Base-by-base conservation (phyloP, 1,140 invertebrate species). In the Colletes latitarsis region DNA sequence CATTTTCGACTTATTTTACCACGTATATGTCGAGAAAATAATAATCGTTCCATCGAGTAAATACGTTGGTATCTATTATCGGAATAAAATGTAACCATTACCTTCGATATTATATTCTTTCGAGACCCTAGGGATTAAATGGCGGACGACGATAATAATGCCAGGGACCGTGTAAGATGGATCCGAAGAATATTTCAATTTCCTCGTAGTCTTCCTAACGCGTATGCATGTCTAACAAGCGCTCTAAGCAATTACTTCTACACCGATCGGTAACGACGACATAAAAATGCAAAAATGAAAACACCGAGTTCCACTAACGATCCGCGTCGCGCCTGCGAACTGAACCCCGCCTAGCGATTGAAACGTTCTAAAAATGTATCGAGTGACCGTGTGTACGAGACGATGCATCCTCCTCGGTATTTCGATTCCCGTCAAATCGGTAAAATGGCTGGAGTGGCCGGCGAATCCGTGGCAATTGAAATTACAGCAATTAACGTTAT, bases 401-500 rank as follows among this genome's bases (percentile, higher is more conserved):
- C 21, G 8, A 6, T 53, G 43, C 43, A 6, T 30, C 30, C 46
- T 12, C 43, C 39, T 1, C 12, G n/a, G 15, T 52, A 55, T 63
- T 78, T 62, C 74, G 30, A 62, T 70, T 77, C 30, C 63, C 53
- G 60, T 68, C 21, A 80, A 80, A 67, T 80, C 41, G n/a, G 9
- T 41, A 66, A 74, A 80, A 80, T 57, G 72, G 64, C 74, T 63
- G 43, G 53, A 74, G 55, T 67, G 66, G 64, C 57, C 64, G 30
- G 15, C 43, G 73, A 79, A 85, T 82, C 84, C 83, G 86, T 88
- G 82, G 87, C 88, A 88, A 92, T 91, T 88, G 89, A 90, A 87
- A 88, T 89, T 90, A 89, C 87, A 90, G 90, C 89, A 92, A 92
- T 92, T 92, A 92, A 92, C 89, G 85, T 89, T 91, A 91, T 91